A percentile compares a stretch with the other conserved stretches of the same genome.
Evolutionary conservation across 1,140 invertebrate species (phyloP).

Genomic region (Habropoda laboriosa): DNA sequence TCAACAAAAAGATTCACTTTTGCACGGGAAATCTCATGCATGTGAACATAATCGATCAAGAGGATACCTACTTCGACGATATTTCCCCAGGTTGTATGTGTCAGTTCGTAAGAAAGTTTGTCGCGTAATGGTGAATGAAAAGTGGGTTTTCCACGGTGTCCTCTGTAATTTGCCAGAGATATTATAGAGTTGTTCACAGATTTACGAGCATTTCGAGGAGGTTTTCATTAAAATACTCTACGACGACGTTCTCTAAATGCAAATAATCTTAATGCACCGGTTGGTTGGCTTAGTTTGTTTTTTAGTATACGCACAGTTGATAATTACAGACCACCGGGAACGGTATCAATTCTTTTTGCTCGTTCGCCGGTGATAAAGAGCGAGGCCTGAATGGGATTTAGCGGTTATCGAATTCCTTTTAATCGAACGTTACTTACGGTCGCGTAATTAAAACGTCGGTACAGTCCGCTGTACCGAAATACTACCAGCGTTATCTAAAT

Average conservation of each 20-base stretch:
- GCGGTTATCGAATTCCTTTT: not conserved
- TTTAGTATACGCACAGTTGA: not conserved
- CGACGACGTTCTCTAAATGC: constrained; percentile 16
- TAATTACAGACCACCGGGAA: constrained; percentile 25
- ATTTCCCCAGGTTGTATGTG: no score
- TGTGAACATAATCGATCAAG: constrained; percentile 4
- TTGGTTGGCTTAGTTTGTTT: not conserved
- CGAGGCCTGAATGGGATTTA: not conserved
- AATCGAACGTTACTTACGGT: not conserved
- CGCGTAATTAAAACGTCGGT: constrained; percentile 6
- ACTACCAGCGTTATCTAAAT: constrained; percentile 9
- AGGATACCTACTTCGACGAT: no score
- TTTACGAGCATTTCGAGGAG: constrained; percentile 4
- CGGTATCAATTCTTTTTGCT: not conserved
- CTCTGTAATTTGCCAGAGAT: constrained; percentile 1
- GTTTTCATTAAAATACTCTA: constrained; percentile 2
- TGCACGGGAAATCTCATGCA: not conserved
- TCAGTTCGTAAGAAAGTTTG: no score
- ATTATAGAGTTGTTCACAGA: constrained; percentile 5
- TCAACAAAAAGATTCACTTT: no score
- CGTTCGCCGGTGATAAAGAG: no score
- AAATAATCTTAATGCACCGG: constrained; percentile 5
- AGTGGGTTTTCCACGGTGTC: not conserved
- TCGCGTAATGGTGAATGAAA: not conserved
- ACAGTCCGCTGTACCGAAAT: not conserved